Conservation (phyloP, 1,140 invertebrate genomes). For the Bathynomus jamesi region DNA sequence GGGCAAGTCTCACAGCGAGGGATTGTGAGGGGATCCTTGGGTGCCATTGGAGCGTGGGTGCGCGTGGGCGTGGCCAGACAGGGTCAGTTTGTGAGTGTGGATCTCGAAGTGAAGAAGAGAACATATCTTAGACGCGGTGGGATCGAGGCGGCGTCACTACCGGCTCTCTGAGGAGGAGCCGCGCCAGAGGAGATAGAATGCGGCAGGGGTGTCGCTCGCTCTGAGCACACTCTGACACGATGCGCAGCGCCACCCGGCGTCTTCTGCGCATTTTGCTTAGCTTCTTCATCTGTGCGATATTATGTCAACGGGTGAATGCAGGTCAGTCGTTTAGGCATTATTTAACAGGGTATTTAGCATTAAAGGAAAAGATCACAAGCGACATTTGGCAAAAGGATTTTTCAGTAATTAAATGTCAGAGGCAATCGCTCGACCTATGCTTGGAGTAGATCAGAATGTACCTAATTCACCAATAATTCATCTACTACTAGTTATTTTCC, state of each 20-base stretch:
- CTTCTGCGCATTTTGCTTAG: background rate
- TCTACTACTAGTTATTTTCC: no score
- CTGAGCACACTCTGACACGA: background rate
- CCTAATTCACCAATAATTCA: no score
- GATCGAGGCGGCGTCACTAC: background rate
- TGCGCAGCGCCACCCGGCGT: background rate
- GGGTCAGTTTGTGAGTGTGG: background rate
- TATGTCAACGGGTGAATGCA: background rate
- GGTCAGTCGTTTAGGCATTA: no score
- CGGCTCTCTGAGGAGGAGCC: slow-evolving; percentile 3
- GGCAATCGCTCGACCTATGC: no score
- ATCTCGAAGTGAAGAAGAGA: background rate
- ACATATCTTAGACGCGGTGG: background rate
- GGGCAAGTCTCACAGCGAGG: no score
- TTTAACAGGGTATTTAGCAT: no score
- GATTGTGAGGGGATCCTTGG: background rate
- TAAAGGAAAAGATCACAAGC: no score
- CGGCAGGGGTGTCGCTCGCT: background rate
- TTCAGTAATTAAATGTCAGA: no score
- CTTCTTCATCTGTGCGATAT: background rate
- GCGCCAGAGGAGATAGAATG: slow-evolving; percentile 4
- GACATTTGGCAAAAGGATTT: no score
- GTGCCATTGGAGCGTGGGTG: background rate
- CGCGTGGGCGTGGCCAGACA: background rate
- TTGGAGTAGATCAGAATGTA: no score